Conservation (phyloP, 1,140 invertebrate species). For the Andricus grossulariae region DNA sequence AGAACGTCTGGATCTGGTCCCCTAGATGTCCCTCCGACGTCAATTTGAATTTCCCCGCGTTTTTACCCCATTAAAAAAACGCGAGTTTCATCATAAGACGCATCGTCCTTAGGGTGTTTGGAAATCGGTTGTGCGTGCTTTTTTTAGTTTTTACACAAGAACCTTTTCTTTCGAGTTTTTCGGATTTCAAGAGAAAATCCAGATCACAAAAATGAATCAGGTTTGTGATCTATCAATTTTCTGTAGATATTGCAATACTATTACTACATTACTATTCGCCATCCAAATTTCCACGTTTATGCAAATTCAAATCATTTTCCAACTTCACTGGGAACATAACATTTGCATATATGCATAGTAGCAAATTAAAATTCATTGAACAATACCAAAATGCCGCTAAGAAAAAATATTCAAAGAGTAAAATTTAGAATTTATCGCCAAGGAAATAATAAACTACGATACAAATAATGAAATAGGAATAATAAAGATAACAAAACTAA, state of each 20-base stretch:
- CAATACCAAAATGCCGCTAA: too few relatives aligned
- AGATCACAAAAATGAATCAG: neutral
- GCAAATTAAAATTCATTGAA: too few relatives aligned
- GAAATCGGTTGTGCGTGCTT: neutral
- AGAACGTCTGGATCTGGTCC: conserved; percentile 26
- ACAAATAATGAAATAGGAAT: too few relatives aligned
- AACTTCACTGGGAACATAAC: too few relatives aligned
- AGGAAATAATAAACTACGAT: too few relatives aligned
- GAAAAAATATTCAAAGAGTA: too few relatives aligned
- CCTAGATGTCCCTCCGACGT: conserved; percentile 22
- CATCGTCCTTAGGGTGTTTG: too few relatives aligned
- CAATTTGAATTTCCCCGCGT: conserved; percentile 19
- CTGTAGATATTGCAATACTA: neutral
- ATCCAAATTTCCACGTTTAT: too few relatives aligned
- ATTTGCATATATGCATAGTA: neutral
- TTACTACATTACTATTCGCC: too few relatives aligned
- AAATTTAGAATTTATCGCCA: too few relatives aligned
- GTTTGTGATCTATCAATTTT: neutral
- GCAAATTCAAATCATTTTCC: too few relatives aligned
- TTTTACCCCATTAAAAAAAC: neutral
- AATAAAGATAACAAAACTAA: too few relatives aligned
- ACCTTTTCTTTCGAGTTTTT: neutral
- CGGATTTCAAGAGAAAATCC: neutral
- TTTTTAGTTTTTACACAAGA: neutral
- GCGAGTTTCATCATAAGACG: neutral